Evolutionary conservation across 2,113 vertebrate genomes (phyloP).

Genomic region (Lepus timidus): DNA sequence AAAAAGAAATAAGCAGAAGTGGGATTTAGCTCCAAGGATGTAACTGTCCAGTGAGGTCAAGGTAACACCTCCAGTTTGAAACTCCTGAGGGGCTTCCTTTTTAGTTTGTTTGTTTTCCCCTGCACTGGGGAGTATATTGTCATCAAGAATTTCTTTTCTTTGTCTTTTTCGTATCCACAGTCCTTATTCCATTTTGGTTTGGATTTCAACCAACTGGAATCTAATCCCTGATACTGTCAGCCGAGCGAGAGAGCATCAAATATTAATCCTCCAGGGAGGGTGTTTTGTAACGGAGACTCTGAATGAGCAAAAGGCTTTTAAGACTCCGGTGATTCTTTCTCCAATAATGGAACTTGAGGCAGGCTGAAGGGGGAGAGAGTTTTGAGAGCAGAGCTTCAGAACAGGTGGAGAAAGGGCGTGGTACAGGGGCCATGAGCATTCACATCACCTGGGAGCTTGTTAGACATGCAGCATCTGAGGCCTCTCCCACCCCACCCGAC

Average conservation of each 20-base stretch:
- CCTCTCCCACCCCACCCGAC: too few relatives aligned
- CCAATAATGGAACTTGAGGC: background rate
- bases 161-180: background rate
- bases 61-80: background rate
- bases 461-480: background rate
- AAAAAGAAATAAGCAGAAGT: too few relatives aligned
- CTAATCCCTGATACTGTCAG: constrained; percentile 20
- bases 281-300: background rate
- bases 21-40: background rate
- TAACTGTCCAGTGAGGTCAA: background rate
- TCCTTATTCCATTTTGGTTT: constrained; percentile 45
- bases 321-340: background rate
- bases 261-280: constrained; percentile 45
- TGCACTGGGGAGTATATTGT: background rate
- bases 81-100: background rate
- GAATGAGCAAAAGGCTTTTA: background rate
- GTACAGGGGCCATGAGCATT: fast-evolving
- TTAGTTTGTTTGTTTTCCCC: background rate
- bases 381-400: background rate
- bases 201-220: constrained; percentile 61
- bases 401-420: background rate
- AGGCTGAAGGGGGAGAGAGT: background rate
- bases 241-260: constrained; percentile 24
- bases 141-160: background rate
- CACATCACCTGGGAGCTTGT: too few relatives aligned